These are phyloP conservation scores for Chrysopa pallens DNA, from an alignment of 1,140 invertebrate species.

Conservation along the genomic window DNA sequence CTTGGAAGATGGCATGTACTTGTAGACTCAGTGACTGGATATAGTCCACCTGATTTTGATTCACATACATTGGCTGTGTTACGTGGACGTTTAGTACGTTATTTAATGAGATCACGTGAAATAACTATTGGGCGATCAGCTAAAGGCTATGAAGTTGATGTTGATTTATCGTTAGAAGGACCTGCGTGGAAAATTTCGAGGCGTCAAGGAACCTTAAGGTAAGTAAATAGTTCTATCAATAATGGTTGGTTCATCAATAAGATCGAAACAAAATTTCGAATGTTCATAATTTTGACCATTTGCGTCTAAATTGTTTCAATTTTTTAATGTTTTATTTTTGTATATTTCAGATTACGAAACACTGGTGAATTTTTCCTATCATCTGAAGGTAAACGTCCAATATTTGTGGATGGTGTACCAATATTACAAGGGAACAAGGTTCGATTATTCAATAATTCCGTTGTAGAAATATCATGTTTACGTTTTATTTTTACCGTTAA, in stretches of 20 bases:
- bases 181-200: conserved; percentile 71
- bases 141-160: conserved; percentile 79
- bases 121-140: conserved; percentile 80
- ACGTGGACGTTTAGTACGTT: conserved; percentile 79
- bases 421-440: conserved; percentile 72
- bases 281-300: no score
- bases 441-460: conserved; percentile 80
- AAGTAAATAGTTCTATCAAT: background rate
- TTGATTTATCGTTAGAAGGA: conserved; percentile 86
- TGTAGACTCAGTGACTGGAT: conserved; percentile 74
- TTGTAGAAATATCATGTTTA: conserved; percentile 83
- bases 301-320: no score
- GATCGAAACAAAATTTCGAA: no score
- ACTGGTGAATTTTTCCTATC: conserved; percentile 88
- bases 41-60: conserved; percentile 66
- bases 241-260: no score
- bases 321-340: background rate
- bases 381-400: conserved; percentile 87
- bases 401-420: conserved; percentile 85
- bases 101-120: conserved; percentile 89
- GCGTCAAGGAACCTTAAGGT: conserved; percentile 52
- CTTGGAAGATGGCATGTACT: conserved; percentile 71
- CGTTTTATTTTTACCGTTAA: conserved; percentile 88
- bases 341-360: conserved; percentile 60
- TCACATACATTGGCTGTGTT: conserved; percentile 85